Conservation (phyloP, 2,888 invertebrate genomes). For the Cantharis flavilabris region DNA sequence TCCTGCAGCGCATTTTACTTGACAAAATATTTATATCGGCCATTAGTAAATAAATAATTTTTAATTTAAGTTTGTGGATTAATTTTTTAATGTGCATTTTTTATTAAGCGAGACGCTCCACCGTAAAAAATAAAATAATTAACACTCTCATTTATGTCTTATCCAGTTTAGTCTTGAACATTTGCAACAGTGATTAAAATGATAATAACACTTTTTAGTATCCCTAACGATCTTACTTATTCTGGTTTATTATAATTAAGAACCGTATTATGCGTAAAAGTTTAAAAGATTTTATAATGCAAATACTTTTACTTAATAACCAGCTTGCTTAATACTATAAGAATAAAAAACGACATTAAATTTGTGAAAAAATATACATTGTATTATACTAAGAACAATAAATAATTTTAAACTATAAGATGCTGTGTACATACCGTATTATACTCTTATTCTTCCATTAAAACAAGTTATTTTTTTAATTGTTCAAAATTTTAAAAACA, state of each 20-base stretch:
- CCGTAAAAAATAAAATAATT: constrained; percentile 6
- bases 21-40: neutral
- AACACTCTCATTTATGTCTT: constrained; percentile 5
- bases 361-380: neutral
- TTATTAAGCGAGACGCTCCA: neutral
- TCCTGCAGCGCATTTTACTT: neutral
- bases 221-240: constrained; percentile 26
- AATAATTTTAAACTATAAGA: neutral
- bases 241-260: constrained; percentile 27
- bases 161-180: constrained; percentile 6
- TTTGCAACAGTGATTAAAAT: constrained; percentile 12
- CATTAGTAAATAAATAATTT: neutral
- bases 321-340: constrained; percentile 20
- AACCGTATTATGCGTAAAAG: constrained; percentile 22
- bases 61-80: neutral
- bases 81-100: neutral
- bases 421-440: too few relatives aligned
- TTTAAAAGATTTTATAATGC: constrained; percentile 22
- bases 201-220: constrained; percentile 25
- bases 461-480: too few relatives aligned
- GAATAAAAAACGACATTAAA: constrained; percentile 17
- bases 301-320: constrained; percentile 19
- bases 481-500: too few relatives aligned
- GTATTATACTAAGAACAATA: neutral
- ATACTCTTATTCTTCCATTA: too few relatives aligned